Evolutionary conservation across 2,797 vertebrate species (phyloP), one percentile per base, ranked within the genome.

Genomic region (Microctenopoma steveboyesi): DNA sequence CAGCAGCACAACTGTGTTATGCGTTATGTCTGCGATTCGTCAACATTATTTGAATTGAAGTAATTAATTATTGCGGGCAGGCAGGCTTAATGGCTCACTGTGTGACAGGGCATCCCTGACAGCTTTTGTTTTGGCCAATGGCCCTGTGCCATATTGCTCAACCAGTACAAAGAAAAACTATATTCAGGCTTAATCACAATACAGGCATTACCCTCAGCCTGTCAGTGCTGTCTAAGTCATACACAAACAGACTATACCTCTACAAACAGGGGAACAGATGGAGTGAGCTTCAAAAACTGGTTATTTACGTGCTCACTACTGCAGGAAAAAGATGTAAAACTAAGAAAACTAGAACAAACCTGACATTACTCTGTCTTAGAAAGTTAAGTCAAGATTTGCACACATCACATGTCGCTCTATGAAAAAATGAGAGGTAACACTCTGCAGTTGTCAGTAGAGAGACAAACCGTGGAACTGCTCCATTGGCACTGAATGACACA

Each of bases 41-140:
- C 78, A 79, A 79, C 80, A 65, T 85, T 88, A 86, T 86, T 89
- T 82, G 82, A 88, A 86, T 78, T 50, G 74, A 76, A 65, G 75
- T 84, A 65, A 89, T 90, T 84, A 83, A 90, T 90, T 86, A 79
- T 76, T 69, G 83, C 66, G 66, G 70, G 52, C 64, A 33, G 60
- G 33, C 57, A 7, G 66, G 60, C 47, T 73, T 60, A 67, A 72
- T 78, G 80, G 74, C 69, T 79, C 69, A 28, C 59, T 40, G 78
- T 79, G 76, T 80, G 90, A 88, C 75, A 72, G 68, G 74, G 64
- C 74, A 47, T 70, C 40, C 64, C 74, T 77, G 80, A 85, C 59
- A 47, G 74, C 61, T 76, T 77, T 87, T 88, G 79, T 88, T 88
- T 86, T 76, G 83, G 90, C 82, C 88, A 70, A 77, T 88, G 89